Conservation (phyloP, 2,888 invertebrate species). For the Torymus tubicola region DNA sequence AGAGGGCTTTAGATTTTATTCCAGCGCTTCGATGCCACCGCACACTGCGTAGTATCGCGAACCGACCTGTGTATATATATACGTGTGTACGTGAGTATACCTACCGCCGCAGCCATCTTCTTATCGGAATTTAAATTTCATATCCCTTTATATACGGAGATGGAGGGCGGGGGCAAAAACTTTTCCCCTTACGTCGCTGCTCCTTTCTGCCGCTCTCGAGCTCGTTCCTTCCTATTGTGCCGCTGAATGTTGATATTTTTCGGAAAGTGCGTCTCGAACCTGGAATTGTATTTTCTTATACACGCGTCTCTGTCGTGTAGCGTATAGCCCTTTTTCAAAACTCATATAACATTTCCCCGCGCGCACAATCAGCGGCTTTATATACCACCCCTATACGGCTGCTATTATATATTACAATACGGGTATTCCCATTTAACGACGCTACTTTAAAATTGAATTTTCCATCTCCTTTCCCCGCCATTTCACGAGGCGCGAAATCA, state of each 20-base stretch:
- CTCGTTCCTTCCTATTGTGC: slow-evolving; percentile 33
- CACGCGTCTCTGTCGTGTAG: neutral
- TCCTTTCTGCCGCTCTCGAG: neutral
- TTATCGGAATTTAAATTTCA: slow-evolving; percentile 66
- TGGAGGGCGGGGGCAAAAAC: slow-evolving; percentile 1
- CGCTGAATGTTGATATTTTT: slow-evolving; percentile 33
- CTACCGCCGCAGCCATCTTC: slow-evolving; percentile 17
- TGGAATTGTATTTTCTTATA: slow-evolving; percentile 27
- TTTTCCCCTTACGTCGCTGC: slow-evolving; percentile 20
- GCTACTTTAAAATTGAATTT: slow-evolving; percentile 53
- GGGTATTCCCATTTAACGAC: slow-evolving; percentile 47
- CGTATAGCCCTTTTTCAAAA: neutral
- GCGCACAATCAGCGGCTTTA: slow-evolving; percentile 50
- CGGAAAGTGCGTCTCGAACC: slow-evolving; percentile 6
- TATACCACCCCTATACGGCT: neutral
- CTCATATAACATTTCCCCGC: slow-evolving; percentile 20
- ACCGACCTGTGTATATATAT: neutral
- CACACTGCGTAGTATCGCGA: neutral
- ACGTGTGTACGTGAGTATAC: too few relatives aligned
- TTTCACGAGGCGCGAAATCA: slow-evolving; percentile 59
- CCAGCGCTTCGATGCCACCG: slow-evolving; percentile 59
- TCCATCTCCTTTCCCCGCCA: slow-evolving; percentile 17
- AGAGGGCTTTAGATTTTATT: slow-evolving; percentile 65
- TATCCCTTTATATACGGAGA: slow-evolving; percentile 46
- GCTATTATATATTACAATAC: slow-evolving; percentile 38